Percentiles rank a stretch among this genome's conserved stretches.
These are phyloP conservation scores for Antechinus flavipes DNA, from an alignment of 2,113 vertebrate genomes.

Conservation along the genomic window DNA sequence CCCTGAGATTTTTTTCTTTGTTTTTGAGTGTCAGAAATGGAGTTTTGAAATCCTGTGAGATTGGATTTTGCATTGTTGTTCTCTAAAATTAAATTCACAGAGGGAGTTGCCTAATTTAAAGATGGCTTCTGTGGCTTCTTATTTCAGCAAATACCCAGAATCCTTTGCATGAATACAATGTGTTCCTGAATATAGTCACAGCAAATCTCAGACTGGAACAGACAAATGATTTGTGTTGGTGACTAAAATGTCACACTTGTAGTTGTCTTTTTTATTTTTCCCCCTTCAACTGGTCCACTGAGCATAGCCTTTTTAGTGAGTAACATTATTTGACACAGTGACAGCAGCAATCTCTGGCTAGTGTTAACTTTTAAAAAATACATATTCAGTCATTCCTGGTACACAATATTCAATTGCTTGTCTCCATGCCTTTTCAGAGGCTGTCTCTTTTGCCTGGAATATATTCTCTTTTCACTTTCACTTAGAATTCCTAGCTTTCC, in stretches of 20 bases:
- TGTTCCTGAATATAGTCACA: not conserved
- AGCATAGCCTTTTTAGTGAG: not conserved
- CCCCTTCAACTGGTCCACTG: not conserved
- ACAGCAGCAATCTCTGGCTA: not conserved
- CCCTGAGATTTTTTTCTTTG: not conserved
- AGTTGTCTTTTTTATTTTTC: slow-evolving; percentile 1
- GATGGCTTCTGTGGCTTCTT: not conserved
- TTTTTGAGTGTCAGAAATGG: not conserved
- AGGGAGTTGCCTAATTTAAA: not conserved
- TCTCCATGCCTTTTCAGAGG: not conserved
- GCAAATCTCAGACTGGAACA: slow-evolving; percentile 17
- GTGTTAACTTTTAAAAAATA: slow-evolving; percentile 18
- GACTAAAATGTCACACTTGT: slow-evolving; percentile 31
- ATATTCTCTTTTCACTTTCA: not conserved
- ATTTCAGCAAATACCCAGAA: slow-evolving; percentile 18
- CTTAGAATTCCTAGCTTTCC: not conserved
- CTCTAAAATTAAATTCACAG: slow-evolving; percentile 27
- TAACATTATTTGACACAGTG: slow-evolving; percentile 17
- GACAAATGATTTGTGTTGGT: slow-evolving; percentile 48
- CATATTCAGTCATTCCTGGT: not conserved
- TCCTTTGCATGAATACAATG: not conserved
- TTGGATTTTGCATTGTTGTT: slow-evolving; percentile 20
- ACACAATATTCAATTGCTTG: not conserved
- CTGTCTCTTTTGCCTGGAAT: not conserved
- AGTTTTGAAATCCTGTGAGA: not conserved